Conservation (phyloP, 2,888 invertebrate genomes). For the Drosophila ustulata region DNA sequence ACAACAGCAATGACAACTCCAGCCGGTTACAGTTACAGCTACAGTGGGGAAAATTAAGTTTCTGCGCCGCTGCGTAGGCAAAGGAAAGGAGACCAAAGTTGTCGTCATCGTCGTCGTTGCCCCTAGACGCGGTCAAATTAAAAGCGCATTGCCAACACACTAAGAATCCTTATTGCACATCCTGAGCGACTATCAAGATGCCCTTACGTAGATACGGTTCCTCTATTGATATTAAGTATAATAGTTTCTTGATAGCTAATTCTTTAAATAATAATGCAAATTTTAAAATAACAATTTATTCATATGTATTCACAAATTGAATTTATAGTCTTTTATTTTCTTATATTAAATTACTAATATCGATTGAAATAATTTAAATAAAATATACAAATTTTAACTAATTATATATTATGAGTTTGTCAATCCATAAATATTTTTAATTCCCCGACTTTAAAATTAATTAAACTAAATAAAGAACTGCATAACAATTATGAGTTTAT, state of each 20-base stretch:
- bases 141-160: conserved; percentile 62
- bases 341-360: no score
- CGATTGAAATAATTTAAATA: no score
- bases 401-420: background rate
- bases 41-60: conserved; percentile 67
- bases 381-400: no score
- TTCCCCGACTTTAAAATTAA: no score
- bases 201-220: conserved; percentile 10
- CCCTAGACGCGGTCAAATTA: conserved; percentile 70
- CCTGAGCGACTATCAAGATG: conserved; percentile 1
- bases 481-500: background rate
- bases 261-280: no score
- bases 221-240: no score
- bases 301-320: no score
- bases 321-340: no score
- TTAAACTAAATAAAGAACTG: no score
- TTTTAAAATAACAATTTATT: no score
- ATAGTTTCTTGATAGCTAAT: no score
- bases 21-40: conserved; percentile 25
- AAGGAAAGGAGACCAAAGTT: conserved; percentile 55
- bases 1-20: conserved; percentile 12
- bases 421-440: background rate
- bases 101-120: conserved; percentile 36
- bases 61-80: conserved; percentile 68
- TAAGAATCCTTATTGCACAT: background rate